A percentile compares a stretch with the other conserved stretches of the same genome.
phyloP scores from a whole-genome alignment of 2,113 vertebrate genomes.

The Corythornis cristatus region DNA sequence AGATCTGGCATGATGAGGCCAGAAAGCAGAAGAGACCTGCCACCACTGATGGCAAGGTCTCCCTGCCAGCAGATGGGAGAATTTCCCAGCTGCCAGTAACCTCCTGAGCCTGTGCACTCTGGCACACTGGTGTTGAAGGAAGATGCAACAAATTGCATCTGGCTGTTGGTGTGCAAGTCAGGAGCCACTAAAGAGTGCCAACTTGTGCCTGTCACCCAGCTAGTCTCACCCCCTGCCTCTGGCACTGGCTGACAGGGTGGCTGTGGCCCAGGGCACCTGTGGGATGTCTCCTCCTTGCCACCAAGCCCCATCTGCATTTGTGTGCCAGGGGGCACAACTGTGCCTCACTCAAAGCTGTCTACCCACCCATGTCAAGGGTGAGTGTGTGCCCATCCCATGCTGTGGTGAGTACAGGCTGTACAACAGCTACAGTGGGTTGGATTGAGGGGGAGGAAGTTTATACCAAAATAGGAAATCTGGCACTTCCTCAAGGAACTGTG shows the following conservation, averaged over 20 bases:
- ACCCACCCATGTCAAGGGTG: not conserved
- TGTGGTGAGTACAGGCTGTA: not conserved
- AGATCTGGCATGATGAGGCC: not conserved
- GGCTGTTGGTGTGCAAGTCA: fast-evolving
- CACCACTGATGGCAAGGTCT: not conserved
- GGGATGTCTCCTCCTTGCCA: not conserved
- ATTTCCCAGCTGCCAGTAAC: not conserved
- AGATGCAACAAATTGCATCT: too few species aligned
- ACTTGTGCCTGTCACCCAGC: fast-evolving
- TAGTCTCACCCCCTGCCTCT: fast-evolving
- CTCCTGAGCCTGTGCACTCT: fast-evolving
- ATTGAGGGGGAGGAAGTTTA: constrained; percentile 37
- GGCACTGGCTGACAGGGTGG: fast-evolving
- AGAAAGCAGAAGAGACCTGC: not conserved
- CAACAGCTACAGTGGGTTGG: not conserved
- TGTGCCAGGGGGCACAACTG: fast-evolving
- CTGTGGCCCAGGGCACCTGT: fast-evolving
- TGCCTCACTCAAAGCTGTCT: not conserved
- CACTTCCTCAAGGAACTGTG: constrained; percentile 20
- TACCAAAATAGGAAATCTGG: constrained; percentile 41
- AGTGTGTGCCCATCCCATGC: fast-evolving
- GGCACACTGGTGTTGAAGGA: fast-evolving
- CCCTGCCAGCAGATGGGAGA: not conserved
- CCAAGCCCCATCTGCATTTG: fast-evolving
- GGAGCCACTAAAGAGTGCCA: fast-evolving